Conservation (phyloP, 2,888 invertebrate species). For the Andrena bicolor region DNA sequence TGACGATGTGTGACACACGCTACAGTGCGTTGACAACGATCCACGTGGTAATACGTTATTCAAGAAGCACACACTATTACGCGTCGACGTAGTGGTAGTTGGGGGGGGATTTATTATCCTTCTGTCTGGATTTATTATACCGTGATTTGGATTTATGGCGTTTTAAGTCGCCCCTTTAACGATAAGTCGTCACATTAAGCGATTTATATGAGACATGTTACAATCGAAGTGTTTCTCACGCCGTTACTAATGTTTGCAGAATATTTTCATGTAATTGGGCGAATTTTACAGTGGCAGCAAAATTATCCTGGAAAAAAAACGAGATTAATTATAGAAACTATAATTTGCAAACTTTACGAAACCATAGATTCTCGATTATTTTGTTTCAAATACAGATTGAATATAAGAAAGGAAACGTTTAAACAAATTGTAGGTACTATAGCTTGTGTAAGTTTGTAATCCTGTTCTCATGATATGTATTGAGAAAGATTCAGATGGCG, state of each 20-base stretch:
- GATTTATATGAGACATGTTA: not conserved
- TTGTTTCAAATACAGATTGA: not conserved
- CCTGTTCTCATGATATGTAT: no score
- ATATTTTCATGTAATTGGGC: no score
- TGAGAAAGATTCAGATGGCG: no score
- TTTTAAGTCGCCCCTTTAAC: not conserved
- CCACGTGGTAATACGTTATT: constrained; percentile 14
- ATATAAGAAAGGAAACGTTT: no score
- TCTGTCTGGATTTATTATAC: constrained; percentile 21
- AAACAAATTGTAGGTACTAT: not conserved
- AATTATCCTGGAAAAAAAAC: no score
- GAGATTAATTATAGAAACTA: no score
- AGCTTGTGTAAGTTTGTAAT: not conserved
- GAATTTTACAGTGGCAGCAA: no score
- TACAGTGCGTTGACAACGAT: not conserved
- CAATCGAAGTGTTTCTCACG: not conserved
- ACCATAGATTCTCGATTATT: not conserved
- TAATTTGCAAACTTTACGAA: not conserved
- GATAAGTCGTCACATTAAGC: not conserved
- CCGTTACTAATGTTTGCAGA: no score
- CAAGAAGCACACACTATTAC: constrained; percentile 5
- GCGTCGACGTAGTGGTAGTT: not conserved
- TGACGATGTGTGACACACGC: not conserved
- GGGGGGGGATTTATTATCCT: constrained; percentile 22
- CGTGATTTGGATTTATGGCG: constrained; percentile 29